These are phyloP conservation scores for Burhinus bistriatus DNA, from an alignment of 2,113 vertebrate genomes.

Conservation along the genomic window DNA sequence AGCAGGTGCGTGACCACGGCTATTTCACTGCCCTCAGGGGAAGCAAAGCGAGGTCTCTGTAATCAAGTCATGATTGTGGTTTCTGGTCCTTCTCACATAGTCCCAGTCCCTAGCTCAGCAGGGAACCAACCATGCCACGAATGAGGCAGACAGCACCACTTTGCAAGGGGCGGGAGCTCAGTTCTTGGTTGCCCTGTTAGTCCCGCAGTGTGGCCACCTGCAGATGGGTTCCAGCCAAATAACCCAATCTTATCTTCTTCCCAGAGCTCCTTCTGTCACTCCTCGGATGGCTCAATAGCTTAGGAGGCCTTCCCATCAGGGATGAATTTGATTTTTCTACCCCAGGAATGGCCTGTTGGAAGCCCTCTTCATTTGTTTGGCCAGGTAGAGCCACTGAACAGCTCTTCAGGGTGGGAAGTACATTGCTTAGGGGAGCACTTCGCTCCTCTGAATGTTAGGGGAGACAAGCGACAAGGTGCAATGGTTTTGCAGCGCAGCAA, in stretches of 20 bases:
- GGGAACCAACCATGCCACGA: not conserved
- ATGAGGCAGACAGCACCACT: not conserved
- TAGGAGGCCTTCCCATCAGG: not conserved
- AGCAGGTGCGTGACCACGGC: not conserved
- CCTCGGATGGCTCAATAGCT: not conserved
- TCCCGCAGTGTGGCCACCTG: not conserved
- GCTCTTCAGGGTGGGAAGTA: not conserved
- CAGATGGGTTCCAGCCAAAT: not conserved
- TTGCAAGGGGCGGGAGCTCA: not conserved
- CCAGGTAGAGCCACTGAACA: not conserved
- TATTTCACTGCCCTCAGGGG: not conserved
- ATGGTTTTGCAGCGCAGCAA: not conserved
- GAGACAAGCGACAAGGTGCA: not conserved
- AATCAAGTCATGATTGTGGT: not conserved
- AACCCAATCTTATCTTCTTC: not conserved
- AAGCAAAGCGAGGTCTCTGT: not conserved
- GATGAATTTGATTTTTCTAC: not conserved
- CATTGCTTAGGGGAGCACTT: not conserved
- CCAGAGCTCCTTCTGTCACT: not conserved
- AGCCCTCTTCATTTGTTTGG: not conserved
- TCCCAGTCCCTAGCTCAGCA: not conserved
- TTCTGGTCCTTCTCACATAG: not conserved
- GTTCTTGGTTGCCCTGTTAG: not conserved
- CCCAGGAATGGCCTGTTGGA: not conserved
- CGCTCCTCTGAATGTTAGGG: not conserved